Evolutionary conservation across 2,888 invertebrate genomes (phyloP), one percentile per base, ranked within the genome.

Genomic region (Laspeyria flexula): DNA sequence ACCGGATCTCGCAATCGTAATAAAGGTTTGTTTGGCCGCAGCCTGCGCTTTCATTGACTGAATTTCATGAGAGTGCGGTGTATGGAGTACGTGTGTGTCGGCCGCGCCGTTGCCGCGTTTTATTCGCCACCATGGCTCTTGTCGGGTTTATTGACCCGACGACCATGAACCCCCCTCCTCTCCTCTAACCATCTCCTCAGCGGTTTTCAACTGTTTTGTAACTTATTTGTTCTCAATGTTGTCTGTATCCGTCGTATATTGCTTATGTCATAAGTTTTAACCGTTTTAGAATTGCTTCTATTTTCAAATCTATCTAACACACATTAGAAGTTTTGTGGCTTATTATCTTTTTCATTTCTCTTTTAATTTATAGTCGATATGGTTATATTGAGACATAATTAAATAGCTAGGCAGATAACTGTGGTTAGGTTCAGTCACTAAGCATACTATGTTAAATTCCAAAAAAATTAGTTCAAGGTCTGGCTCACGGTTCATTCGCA

Each of bases 81-180:
- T 53, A 49, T 59, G 66, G 60, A 68, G 65, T 64, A 57, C 57
- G 65, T 42, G 60, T 57, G 67, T 60, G 67, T 46, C 63, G 66
- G 54, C 65, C 68, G 71, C 73, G 75, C 42, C 31, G 39, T 29
- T 46, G 42, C 34, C 42, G 42, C 73, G 69, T 75, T 65, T 71
- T 75, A 80, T 77, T 80, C 75, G 69, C 68, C 71, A 73, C 67
- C 73, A 79, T 75, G 75, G 61, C 67, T 69, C 75, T 74, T 74
- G 68, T 72, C 65, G 75, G 71, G 86, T 78, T 86, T 77, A 83
- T 84, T 87, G 86, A 90, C 87, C 88, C 79, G 77, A 52, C 86
- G 90, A 85, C 89, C 90, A 81, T 89, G 90, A 88, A 79, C 85
- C 85, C 79, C 77, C 76, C 67, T 41, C 43, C 52, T 12, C 37